These are phyloP conservation scores for Amphiura filiformis DNA, from an alignment of 35 echinoderm and acorn worm genomes.

Conservation along the genomic window DNA sequence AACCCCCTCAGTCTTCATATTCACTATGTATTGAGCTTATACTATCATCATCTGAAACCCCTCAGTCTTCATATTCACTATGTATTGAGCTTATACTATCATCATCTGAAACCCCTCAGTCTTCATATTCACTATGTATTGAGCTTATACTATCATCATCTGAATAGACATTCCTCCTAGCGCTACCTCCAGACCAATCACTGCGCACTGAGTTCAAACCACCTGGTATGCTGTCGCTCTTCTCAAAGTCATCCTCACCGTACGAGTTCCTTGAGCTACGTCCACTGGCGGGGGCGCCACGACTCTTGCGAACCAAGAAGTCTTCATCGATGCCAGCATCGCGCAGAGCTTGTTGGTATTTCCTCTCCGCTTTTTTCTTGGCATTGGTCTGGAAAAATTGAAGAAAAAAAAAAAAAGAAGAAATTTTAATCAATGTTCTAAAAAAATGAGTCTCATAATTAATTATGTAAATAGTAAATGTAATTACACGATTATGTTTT, in stretches of 20 bases:
- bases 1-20: no score
- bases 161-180: background rate
- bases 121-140: slow-evolving; percentile 36
- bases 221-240: background rate
- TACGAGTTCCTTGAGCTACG: slow-evolving; percentile 6
- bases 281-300: background rate
- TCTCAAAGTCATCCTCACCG: slow-evolving; percentile 31
- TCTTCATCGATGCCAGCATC: slow-evolving; percentile 85
- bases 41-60: no score
- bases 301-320: slow-evolving; percentile 73
- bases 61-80: no score
- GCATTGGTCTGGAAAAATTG: slow-evolving; percentile 79
- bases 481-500: no score
- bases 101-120: no score
- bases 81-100: no score
- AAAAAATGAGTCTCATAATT: background rate
- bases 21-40: no score
- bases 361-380: slow-evolving; percentile 76
- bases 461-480: background rate
- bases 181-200: background rate
- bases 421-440: background rate
- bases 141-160: slow-evolving; percentile 22
- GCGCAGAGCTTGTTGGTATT: slow-evolving; percentile 79
- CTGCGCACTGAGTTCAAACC: background rate
- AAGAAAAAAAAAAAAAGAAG: slow-evolving; percentile 23